These are phyloP conservation scores for Celastrina argiolus DNA, from an alignment of 2,888 invertebrate genomes.

Conservation along the genomic window DNA sequence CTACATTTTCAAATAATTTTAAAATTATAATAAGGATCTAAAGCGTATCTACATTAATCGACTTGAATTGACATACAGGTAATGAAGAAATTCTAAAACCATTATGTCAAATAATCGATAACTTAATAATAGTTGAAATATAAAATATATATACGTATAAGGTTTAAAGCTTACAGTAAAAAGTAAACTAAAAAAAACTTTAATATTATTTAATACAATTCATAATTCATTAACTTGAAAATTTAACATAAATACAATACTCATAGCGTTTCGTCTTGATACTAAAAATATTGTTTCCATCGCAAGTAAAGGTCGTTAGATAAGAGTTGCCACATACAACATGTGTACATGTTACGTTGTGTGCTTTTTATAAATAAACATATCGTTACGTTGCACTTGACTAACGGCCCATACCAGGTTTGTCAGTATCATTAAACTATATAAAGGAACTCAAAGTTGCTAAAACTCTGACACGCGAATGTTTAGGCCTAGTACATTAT, in stretches of 20 bases:
- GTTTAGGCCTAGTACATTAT: conserved; percentile 31
- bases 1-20: background rate
- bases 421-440: background rate
- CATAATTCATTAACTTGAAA: background rate
- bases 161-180: background rate
- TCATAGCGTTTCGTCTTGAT: background rate
- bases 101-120: background rate
- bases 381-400: too few relatives aligned
- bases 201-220: background rate
- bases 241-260: background rate
- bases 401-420: too few relatives aligned
- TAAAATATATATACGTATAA: background rate
- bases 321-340: too few relatives aligned
- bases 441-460: background rate
- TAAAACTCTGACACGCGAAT: background rate
- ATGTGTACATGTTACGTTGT: too few relatives aligned
- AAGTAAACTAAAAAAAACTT: background rate
- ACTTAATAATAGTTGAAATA: background rate
- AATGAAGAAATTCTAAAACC: background rate
- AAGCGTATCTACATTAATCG: background rate
- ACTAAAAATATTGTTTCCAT: background rate
- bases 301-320: too few relatives aligned
- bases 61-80: background rate
- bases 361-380: too few relatives aligned
- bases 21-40: background rate